Conservation (phyloP, 2,113 vertebrate genomes). For the Himantopus leucocephalus region DNA sequence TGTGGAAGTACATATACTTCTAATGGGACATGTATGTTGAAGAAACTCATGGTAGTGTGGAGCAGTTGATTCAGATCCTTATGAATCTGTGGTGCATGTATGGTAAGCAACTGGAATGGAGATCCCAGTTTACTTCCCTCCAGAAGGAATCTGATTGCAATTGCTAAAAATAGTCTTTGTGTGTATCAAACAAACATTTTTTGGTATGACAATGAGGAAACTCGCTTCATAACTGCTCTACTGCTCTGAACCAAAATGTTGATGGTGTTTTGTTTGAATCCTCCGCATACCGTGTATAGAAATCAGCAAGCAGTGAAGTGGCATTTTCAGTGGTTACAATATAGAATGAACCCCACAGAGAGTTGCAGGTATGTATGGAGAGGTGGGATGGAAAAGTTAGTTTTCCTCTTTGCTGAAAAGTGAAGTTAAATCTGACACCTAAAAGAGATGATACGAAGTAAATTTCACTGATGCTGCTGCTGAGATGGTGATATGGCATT, state of each 20-base stretch:
- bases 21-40: background rate
- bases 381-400: background rate
- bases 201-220: background rate
- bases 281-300: background rate
- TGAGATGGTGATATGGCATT: background rate
- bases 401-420: background rate
- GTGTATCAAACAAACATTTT: background rate
- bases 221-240: background rate
- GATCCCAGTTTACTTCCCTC: background rate
- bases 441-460: background rate
- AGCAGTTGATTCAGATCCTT: background rate
- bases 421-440: background rate
- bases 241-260: background rate
- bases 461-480: background rate
- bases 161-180: background rate
- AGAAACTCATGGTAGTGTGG: background rate
- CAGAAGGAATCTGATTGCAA: background rate
- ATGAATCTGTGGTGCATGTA: background rate
- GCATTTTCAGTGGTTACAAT: background rate
- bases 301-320: background rate
- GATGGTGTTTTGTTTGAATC: background rate
- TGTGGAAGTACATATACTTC: background rate
- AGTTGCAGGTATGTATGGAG: background rate
- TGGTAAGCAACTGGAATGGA: background rate
- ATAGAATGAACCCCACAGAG: background rate